These are phyloP conservation scores for Drosophila carrolli DNA, from an alignment of 1,140 invertebrate genomes.

Conservation along the genomic window DNA sequence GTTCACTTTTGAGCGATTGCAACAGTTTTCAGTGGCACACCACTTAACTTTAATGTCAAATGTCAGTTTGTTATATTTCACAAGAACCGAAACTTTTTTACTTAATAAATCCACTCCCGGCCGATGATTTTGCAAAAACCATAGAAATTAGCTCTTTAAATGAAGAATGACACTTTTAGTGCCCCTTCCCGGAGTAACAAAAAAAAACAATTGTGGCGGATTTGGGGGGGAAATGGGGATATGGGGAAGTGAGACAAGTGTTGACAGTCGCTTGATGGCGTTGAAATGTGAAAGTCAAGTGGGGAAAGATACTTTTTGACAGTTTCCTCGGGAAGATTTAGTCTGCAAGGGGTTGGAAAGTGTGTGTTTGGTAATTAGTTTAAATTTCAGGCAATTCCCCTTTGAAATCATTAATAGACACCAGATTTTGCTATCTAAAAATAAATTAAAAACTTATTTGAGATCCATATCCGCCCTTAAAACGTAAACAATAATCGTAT, in stretches of 20 bases:
- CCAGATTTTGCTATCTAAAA: neutral
- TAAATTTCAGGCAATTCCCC: neutral
- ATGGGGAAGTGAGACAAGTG: conserved; percentile 28
- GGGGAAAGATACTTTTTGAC: conserved; percentile 39
- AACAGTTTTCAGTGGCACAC: conserved; percentile 37
- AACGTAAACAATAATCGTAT: too few species aligned
- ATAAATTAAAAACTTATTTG: neutral
- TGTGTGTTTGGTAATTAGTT: conserved; percentile 19
- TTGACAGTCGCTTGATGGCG: conserved; percentile 62
- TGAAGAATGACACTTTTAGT: conserved; percentile 76
- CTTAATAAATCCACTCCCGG: conserved; percentile 28
- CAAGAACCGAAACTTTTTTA: conserved; percentile 20
- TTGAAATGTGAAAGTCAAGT: conserved; percentile 68
- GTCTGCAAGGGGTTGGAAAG: neutral
- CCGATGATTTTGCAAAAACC: conserved; percentile 45
- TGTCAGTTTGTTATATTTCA: conserved; percentile 50
- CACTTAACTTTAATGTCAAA: conserved; percentile 76
- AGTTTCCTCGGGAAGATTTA: conserved; percentile 20
- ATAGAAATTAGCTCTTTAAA: conserved; percentile 70
- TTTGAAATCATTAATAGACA: neutral
- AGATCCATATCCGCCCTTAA: too few species aligned
- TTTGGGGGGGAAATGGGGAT: conserved; percentile 11
- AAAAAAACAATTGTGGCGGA: conserved; percentile 38
- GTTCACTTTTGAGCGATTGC: conserved; percentile 69
- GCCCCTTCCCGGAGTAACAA: neutral